A percentile compares a stretch with the other conserved stretches of the same genome.
phyloP scores from a whole-genome alignment of 2,113 vertebrate genomes.

The Ptilonorhynchus violaceus region DNA sequence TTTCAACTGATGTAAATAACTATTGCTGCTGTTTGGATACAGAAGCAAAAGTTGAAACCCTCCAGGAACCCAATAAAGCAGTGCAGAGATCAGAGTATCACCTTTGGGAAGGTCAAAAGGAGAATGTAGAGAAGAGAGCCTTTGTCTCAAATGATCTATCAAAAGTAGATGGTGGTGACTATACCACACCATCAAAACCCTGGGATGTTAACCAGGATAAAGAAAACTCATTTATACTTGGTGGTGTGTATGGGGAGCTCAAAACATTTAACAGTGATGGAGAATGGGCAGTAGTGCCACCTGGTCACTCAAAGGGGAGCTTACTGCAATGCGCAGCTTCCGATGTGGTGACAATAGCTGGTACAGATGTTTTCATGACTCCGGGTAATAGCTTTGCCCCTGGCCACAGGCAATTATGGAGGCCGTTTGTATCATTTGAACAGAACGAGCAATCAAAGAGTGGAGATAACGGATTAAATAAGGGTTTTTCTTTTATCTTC shows the following conservation, averaged over 20 bases:
- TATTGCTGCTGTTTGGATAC: slow-evolving; percentile 88
- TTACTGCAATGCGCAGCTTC: slow-evolving; percentile 88
- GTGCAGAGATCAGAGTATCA: slow-evolving; percentile 95
- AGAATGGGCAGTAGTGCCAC: slow-evolving; percentile 92
- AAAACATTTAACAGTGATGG: slow-evolving; percentile 88
- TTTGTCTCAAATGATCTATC: slow-evolving; percentile 83
- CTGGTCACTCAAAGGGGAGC: slow-evolving; percentile 78
- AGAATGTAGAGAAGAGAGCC: slow-evolving; percentile 78
- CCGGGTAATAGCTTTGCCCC: slow-evolving; percentile 91
- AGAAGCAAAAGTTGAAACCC: slow-evolving; percentile 76
- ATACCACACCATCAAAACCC: slow-evolving; percentile 92
- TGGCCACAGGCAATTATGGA: slow-evolving; percentile 92
- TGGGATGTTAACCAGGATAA: slow-evolving; percentile 89
- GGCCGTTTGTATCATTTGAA: slow-evolving; percentile 89
- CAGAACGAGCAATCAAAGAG: slow-evolving; percentile 84
- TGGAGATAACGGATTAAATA: slow-evolving; percentile 86
- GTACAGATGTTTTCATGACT: slow-evolving; percentile 96
- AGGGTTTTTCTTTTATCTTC: slow-evolving; percentile 99
- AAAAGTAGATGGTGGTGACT: slow-evolving; percentile 89
- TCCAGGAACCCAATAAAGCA: slow-evolving; percentile 85
- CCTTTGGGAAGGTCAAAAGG: slow-evolving; percentile 93
- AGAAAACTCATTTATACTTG: slow-evolving; percentile 92
- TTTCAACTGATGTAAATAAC: slow-evolving; percentile 80
- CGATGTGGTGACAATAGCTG: slow-evolving; percentile 92
- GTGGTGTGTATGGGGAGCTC: slow-evolving; percentile 96